Base-by-base conservation (phyloP, 2,113 vertebrate genomes). In the Misgurnus anguillicaudatus region DNA sequence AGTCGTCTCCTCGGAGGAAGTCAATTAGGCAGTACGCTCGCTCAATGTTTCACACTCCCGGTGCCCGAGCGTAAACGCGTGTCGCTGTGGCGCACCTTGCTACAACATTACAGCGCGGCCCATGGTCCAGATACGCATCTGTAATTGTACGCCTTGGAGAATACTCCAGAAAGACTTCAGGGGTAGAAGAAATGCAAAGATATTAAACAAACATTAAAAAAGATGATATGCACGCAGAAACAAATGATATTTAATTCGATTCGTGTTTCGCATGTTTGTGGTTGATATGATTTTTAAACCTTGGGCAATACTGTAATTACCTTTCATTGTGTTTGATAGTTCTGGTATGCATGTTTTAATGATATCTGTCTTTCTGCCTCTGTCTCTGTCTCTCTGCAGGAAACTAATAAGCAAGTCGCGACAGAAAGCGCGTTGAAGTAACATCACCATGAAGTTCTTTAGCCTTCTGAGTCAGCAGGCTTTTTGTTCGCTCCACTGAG, bases 381-480 rank as follows among this genome's bases (percentile, higher is more conserved):
- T 67, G 4, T 78, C 21, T 88, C 85, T 89, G 9, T 82, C 82
- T 61, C 85, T 90, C 84, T 82, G 85, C 87, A 83, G 83, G 82
- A 58, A 83, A 84, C 89, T 86, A 86, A 87, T 84, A 82, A 86
- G 84, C 78, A 88, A 81, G 80, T 79, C 78, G 14, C 67, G 77
- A 69, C 79, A 86, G 80, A 82, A 87, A 84, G 77, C 86, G 92
- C 86, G 89, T 86, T 83, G 87, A 84, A 78, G 31, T 87, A 85
- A 86, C 79, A 79, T 87, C 90, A 82, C 85, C 81, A 85, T 86
- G 89, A 92, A 87, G 90, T 75, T 79, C 57, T 78, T 78, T 73
- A 47, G 55, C 55, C 3, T 86, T 87, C 80, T 80, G 79, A 80
- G 84, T 76, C 79, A 78, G n/a, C 71, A 48, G 77, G 64, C 75